These are phyloP conservation scores for Mustelus asterias DNA, from an alignment of 2,113 vertebrate species.

Conservation along the genomic window DNA sequence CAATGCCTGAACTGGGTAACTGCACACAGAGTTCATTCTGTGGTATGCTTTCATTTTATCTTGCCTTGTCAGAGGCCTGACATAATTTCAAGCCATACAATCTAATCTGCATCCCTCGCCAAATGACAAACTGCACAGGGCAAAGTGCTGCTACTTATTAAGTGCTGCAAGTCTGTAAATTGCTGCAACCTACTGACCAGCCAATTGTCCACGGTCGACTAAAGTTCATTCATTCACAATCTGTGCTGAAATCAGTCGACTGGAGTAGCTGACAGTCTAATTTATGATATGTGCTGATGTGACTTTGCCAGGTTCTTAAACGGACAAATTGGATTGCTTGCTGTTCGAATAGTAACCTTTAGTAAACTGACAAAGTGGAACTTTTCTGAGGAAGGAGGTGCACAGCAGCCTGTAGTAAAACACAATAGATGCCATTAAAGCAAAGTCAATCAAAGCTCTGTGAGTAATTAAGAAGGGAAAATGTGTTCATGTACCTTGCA, in stretches of 20 bases:
- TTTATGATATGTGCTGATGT: background rate
- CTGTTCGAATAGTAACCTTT: background rate
- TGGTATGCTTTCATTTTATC: slow-evolving; percentile 7
- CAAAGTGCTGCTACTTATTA: slow-evolving; percentile 8
- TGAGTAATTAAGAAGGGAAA: background rate
- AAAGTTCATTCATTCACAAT: slow-evolving; percentile 25
- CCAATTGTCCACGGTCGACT: background rate
- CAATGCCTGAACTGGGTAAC: background rate
- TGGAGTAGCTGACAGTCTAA: background rate
- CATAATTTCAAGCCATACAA: background rate
- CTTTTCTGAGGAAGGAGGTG: background rate
- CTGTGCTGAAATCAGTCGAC: background rate
- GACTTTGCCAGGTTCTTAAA: background rate
- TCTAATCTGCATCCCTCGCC: background rate
- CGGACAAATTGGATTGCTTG: background rate
- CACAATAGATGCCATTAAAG: background rate
- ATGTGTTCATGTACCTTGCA: background rate
- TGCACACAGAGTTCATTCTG: background rate
- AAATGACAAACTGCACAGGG: background rate
- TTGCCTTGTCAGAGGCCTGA: background rate
- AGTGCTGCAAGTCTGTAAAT: slow-evolving; percentile 13
- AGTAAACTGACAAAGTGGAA: background rate
- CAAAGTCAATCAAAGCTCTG: too few species aligned
- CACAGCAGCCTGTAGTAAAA: background rate
- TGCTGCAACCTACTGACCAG: background rate